Base-by-base conservation (phyloP, 2,888 invertebrate genomes). In the Cactoblastis cactorum region DNA sequence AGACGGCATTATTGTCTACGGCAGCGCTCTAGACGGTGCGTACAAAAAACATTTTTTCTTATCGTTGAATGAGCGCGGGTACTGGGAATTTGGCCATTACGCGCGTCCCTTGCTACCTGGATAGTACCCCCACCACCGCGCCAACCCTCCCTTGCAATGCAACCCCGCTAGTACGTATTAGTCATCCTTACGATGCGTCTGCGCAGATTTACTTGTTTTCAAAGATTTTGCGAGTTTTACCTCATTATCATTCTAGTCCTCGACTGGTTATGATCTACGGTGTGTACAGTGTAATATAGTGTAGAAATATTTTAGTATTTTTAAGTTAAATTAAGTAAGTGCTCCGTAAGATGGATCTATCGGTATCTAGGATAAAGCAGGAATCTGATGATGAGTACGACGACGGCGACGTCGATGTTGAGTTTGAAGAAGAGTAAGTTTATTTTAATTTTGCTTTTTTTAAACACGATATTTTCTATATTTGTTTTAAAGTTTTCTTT, bases 311-410 rank as follows among this genome's bases (percentile, higher is more conserved):
- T 56, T 37, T 55, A 58, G 58, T 67, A 63, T 55, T 61, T 67
- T 65, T 67, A 52, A 71, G n/a, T n/a, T n/a, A n/a, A n/a, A n/a
- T n/a, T n/a, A n/a, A n/a, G n/a, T n/a, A n/a, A n/a, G n/a, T n/a
- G n/a, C n/a, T n/a, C n/a, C n/a, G n/a, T n/a, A 63, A 57, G 6
- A 87, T 87, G 87, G 87, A 87, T 86, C 73, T 87, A 19, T 80
- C 86, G 12, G 62, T 86, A 61, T 77, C 78, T 56, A 81, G 81
- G 57, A 57, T 83, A 51, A 84, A 83, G 59, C 82, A 67, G 58
- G 83, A 83, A 57, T 64, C 63, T 33, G 75, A 77, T 3, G 78
- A 80, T 39, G 78, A 81, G 43, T 77, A 71, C n/a, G 79, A 77
- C 15, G 74, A 74, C 45, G 79, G 71, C n/a, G 79, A 77, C 15